Percentiles rank a stretch among this genome's conserved stretches.
Conservation (phyloP, 2,797 vertebrate species). For the Onychomys torridus region DNA sequence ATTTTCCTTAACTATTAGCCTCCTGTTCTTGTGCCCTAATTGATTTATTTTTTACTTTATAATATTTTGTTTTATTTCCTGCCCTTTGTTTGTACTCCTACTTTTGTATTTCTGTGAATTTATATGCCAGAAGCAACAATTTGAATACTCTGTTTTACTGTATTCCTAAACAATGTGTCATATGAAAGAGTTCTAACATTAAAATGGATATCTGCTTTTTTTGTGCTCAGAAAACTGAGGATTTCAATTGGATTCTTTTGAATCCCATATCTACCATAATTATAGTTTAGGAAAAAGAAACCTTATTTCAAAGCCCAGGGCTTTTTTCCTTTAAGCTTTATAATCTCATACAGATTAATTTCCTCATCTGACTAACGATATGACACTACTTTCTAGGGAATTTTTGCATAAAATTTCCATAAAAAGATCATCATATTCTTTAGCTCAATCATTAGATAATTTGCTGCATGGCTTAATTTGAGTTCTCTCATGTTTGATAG, state of each 20-base stretch:
- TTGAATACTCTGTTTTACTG: background rate
- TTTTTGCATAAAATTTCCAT: constrained; percentile 59
- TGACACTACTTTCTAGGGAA: constrained; percentile 37
- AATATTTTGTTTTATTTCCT: background rate
- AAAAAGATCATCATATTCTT: constrained; percentile 44
- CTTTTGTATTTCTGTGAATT: constrained; percentile 13
- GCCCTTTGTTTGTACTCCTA: background rate
- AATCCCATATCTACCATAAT: background rate
- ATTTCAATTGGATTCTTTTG: background rate
- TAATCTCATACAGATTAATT: constrained; percentile 39
- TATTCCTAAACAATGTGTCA: background rate
- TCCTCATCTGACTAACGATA: constrained; percentile 40
- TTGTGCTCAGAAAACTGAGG: constrained; percentile 7
- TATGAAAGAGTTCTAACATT: background rate
- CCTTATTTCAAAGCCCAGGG: constrained; percentile 15
- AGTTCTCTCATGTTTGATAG: constrained; percentile 19
- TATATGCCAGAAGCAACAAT: background rate
- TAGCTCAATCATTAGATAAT: constrained; percentile 55
- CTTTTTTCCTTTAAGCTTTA: constrained; percentile 8
- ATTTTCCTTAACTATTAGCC: background rate
- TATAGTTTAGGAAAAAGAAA: constrained; percentile 20
- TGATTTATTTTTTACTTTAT: background rate
- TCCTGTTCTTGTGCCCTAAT: background rate
- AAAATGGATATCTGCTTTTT: background rate
- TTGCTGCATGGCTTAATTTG: constrained; percentile 54